Base-by-base conservation (phyloP, 2,113 vertebrate genomes). In the Pygathrix nemaeus region DNA sequence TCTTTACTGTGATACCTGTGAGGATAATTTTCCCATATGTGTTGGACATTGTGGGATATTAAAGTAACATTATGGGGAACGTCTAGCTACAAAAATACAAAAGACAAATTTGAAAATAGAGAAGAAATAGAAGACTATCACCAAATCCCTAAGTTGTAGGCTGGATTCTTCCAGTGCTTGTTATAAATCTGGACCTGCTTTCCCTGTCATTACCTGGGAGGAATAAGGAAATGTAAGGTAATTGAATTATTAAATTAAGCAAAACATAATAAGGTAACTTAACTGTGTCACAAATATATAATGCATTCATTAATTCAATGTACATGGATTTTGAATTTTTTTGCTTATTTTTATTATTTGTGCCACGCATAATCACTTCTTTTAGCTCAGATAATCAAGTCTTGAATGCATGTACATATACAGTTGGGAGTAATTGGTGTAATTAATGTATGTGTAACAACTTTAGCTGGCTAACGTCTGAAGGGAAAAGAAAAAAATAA, bases 331-430 rank as follows among this genome's bases (percentile, higher is more conserved):
- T 97, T 96, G 75, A 90, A 93, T 35, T 88, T 90, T 94, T 96
- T 93, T 88, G 87, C 94, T 97, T 90, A 68, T 95, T 97, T 94
- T 35, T 97, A 90, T 95, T 97, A 90, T 95, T 97, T 88, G 45
- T 94, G 32, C 43, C 83, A 48, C 88, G 40, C 76, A 17, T 84
- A 94, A 72, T 55, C 45, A 89, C 80, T 78, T 97, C 80, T 90
- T 97, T 93, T 76, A 68, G 70, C 80, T 92, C 87, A 88, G 43
- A 78, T 96, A 96, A 98, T 96, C 92, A 95, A 96, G 78, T 90
- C 68, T 95, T 59, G 84, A 85, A 90, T 91, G 55, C 80, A 68
- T 82, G 76, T 76, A 66, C 66, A 32, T 81, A 70, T 90, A 59
- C 59, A 40, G 10, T 80, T 92, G 92, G 88, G 84, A 96, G 83